Evolutionary conservation across 2,113 vertebrate species (phyloP).

Genomic region (Atherinomorus stipes): DNA sequence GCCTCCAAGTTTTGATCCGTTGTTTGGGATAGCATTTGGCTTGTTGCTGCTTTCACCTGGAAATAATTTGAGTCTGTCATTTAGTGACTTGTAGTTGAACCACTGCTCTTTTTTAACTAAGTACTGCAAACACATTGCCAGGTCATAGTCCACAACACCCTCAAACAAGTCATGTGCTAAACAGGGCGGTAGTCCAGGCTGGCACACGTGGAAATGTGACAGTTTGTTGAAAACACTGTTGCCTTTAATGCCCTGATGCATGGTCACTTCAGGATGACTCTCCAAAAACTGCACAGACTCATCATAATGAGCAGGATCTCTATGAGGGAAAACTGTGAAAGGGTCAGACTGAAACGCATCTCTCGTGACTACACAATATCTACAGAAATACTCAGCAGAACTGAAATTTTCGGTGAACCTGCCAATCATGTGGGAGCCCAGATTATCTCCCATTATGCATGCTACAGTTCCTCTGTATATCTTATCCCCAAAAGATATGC

Average conservation of each 20-base stretch:
- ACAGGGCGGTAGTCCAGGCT: conserved; percentile 1
- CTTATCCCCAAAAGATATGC: not conserved
- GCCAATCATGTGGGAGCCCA: conserved; percentile 17
- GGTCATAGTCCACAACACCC: conserved; percentile 37
- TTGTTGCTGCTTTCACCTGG: conserved; percentile 42
- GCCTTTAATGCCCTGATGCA: not conserved
- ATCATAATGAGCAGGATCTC: not conserved
- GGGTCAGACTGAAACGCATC: conserved; percentile 13
- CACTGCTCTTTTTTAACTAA: conserved; percentile 28
- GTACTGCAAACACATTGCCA: conserved; percentile 35
- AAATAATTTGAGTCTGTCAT: conserved; percentile 48
- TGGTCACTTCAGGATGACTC: not conserved
- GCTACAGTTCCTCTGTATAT: not conserved
- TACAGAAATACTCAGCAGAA: conserved; percentile 39
- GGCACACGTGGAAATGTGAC: conserved; percentile 33
- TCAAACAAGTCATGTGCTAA: conserved; percentile 42
- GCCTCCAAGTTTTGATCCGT: conserved; percentile 37
- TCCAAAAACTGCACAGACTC: conserved; percentile 3
- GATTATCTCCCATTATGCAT: conserved; percentile 39
- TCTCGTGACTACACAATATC: conserved; percentile 11
- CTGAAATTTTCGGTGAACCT: no score
- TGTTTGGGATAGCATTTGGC: conserved; percentile 37
- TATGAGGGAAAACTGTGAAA: conserved; percentile 14
- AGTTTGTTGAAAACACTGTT: conserved; percentile 39
- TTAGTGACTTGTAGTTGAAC: conserved; percentile 37